Evolutionary conservation across 1,140 invertebrate species (phyloP).

Genomic region (Heliconius congener): DNA sequence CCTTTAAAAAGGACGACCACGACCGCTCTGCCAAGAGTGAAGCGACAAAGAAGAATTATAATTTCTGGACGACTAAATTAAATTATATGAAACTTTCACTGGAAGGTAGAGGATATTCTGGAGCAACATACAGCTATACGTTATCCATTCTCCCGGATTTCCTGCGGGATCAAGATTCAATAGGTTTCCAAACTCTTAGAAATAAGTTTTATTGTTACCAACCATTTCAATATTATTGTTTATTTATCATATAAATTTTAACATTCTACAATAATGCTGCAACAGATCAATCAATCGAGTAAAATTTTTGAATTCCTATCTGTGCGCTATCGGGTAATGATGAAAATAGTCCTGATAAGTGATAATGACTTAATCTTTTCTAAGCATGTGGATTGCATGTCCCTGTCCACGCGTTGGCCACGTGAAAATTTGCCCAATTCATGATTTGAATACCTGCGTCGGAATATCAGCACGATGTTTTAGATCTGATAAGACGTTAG

Average conservation of each 20-base stretch:
- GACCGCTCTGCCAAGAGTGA: too few species aligned
- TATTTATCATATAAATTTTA: too few species aligned
- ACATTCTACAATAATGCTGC: background rate
- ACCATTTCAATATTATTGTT: background rate
- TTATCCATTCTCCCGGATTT: too few species aligned
- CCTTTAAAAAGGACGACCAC: too few species aligned
- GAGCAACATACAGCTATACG: too few species aligned
- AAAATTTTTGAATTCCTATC: background rate
- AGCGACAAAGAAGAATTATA: too few species aligned
- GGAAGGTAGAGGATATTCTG: too few species aligned
- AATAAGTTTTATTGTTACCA: background rate
- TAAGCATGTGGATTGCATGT: slow-evolving; percentile 3
- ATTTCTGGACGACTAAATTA: too few species aligned
- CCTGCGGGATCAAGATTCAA: too few species aligned
- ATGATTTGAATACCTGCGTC: background rate
- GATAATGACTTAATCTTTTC: background rate
- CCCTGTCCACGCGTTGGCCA: background rate
- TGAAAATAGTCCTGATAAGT: background rate
- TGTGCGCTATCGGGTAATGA: background rate
- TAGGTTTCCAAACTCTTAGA: too few species aligned
- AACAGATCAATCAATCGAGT: background rate
- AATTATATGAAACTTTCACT: too few species aligned
- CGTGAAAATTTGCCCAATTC: background rate
- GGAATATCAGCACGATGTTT: background rate
- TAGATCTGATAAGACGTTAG: background rate